Evolutionary conservation across 2,797 vertebrate species (phyloP).

Genomic region (Potorous gilbertii): DNA sequence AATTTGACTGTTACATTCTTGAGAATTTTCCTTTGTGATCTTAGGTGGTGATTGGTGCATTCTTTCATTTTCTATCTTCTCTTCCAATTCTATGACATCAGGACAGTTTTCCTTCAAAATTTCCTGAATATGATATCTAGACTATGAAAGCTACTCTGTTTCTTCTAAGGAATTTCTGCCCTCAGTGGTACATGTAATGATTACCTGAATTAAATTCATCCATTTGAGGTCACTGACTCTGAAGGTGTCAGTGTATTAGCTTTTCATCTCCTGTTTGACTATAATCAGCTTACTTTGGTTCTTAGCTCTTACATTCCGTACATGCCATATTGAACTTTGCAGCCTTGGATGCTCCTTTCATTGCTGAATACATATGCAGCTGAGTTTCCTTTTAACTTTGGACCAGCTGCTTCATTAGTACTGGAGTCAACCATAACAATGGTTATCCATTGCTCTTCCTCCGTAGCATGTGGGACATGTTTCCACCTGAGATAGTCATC

Average conservation of each 20-base stretch:
- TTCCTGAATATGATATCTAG: background rate
- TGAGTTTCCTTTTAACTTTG: background rate
- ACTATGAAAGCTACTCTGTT: background rate
- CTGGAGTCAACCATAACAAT: background rate
- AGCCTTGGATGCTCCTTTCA: background rate
- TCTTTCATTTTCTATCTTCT: background rate
- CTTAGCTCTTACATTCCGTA: background rate
- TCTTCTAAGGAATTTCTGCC: background rate
- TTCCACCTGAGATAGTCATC: background rate
- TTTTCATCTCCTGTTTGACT: too few relatives aligned
- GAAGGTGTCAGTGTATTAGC: background rate
- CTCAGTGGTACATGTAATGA: background rate
- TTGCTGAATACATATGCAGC: background rate
- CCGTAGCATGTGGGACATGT: background rate
- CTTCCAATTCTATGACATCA: background rate
- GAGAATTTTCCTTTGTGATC: background rate
- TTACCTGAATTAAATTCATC: background rate
- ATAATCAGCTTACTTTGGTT: background rate
- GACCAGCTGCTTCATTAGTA: background rate
- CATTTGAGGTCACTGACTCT: background rate
- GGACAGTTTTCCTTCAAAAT: background rate
- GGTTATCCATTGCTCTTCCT: background rate
- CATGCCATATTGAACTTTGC: background rate
- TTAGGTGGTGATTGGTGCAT: background rate
- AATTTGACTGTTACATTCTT: background rate